Base-by-base conservation (phyloP, 2,888 invertebrate genomes). In the Glyphotaelius pellucidus region DNA sequence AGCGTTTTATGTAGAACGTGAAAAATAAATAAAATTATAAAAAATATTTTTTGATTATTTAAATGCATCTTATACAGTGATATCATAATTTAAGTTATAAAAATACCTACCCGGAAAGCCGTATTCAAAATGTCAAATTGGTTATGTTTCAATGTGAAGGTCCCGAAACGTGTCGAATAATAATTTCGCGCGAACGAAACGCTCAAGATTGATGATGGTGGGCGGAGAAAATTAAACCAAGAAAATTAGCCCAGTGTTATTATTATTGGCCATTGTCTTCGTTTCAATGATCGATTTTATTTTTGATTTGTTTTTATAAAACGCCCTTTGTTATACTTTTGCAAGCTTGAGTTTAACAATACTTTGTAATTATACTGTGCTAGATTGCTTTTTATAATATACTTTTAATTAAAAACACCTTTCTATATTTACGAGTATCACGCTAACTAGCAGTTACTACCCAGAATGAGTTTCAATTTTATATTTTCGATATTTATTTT, bases 81-180 rank as follows among this genome's bases (percentile, higher is more conserved):
- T 67, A 67, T 67, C 67, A 67, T 25, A 25, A 25, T 67, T 25
- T 67, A 67, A 67, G 67, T 5, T 5, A 19, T 14, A 67, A 67
- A 67, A 67, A 67, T 25, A 25, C 25, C 67, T 89, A 35, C 15
- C 89, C 84, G 85, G 88, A 89, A 38, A 4, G 85, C 79, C 67
- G 35, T 38, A 67, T 67, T 90, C 79, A 83, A 90, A 90, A 90
- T 90, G 90, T 84, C 90, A 84, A 84, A 84, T 30, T 5, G 32
- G 42, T 87, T 14, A 30, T 11, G 42, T 80, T 90, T 90, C 84
- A 84, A 84, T 67, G 90, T 84, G n/a, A 90, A 90, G 90, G 90
- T 85, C 67, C 35, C 90, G 84, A 52, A 90, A 42, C 47, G 81
- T 81, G 81, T 81, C 30, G 81, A 42, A 52, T 81, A 42, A 52